A percentile compares a stretch with the other conserved stretches of the same genome.
Conservation (phyloP, 2,113 vertebrate species). For the Anthoscopus minutus region DNA sequence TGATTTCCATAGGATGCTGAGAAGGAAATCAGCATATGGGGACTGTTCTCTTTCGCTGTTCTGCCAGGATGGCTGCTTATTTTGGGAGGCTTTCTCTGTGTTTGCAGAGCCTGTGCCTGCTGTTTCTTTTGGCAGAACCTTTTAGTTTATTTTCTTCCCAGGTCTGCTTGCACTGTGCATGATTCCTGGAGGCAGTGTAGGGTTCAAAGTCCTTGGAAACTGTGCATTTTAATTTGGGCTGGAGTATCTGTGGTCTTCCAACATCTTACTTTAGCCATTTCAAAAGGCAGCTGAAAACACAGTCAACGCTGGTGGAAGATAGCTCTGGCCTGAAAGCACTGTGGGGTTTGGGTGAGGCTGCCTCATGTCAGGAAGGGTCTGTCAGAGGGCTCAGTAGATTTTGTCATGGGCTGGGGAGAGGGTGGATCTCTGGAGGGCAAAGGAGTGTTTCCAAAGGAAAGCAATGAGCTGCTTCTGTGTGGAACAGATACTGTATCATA, state of each 20-base stretch:
- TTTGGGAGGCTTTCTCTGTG: not conserved
- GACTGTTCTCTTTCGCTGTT: not conserved
- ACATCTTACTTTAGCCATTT: not conserved
- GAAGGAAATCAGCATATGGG: not conserved
- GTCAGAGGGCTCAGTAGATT: not conserved
- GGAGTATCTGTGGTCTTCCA: not conserved
- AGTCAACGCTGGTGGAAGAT: not conserved
- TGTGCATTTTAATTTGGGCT: not conserved
- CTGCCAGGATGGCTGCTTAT: not conserved
- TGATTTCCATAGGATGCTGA: not conserved
- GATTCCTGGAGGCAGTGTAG: not conserved
- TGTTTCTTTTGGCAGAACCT: constrained; percentile 25
- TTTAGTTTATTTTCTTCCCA: not conserved
- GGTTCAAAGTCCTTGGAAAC: not conserved
- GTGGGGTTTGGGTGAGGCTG: fast-evolving
- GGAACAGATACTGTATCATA: not conserved
- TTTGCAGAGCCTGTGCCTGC: not conserved
- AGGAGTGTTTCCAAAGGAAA: not conserved
- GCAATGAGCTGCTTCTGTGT: not conserved
- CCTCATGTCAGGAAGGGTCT: fast-evolving
- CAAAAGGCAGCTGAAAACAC: not conserved
- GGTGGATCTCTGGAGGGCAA: not conserved
- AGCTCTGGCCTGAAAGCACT: fast-evolving
- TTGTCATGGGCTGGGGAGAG: fast-evolving
- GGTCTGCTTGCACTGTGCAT: not conserved